These are phyloP conservation scores for Alces alces DNA, from an alignment of 2,113 vertebrate genomes.

Conservation along the genomic window DNA sequence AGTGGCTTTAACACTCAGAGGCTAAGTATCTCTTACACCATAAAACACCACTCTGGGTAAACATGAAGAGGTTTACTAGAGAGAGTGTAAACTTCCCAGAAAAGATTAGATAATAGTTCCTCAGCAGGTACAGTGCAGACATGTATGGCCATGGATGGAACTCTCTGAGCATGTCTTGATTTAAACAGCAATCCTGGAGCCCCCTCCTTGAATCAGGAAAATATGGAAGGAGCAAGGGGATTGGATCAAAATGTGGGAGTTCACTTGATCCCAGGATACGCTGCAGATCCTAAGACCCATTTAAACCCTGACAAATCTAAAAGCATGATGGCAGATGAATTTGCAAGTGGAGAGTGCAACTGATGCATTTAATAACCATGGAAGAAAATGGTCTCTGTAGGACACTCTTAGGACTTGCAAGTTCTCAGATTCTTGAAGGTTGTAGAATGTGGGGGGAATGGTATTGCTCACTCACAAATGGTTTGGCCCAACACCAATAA, in stretches of 20 bases:
- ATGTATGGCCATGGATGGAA: background rate
- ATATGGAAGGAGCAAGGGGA: background rate
- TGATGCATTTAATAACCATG: background rate
- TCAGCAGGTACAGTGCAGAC: slow-evolving; percentile 78
- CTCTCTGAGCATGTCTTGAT: background rate
- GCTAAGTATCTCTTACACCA: slow-evolving; percentile 68
- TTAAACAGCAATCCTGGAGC: background rate
- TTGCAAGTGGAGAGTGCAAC: background rate
- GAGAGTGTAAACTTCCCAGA: slow-evolving; percentile 74
- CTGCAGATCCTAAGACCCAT: background rate
- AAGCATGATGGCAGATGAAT: background rate
- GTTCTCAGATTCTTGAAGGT: background rate
- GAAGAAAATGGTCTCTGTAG: accelerated
- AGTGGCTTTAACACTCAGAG: slow-evolving; percentile 68
- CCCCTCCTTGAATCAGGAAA: background rate
- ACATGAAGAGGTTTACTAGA: slow-evolving; percentile 76
- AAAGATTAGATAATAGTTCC: slow-evolving; percentile 74
- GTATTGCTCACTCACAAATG: background rate
- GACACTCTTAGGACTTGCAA: background rate
- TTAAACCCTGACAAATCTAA: background rate
- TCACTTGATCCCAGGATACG: background rate
- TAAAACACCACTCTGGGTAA: slow-evolving; percentile 74
- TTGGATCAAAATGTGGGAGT: background rate
- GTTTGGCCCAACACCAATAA: background rate
- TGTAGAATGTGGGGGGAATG: background rate